Percentiles rank a stretch among this genome's conserved stretches.
phyloP scores from a whole-genome alignment of 2,888 invertebrate species.

The Drosophila diplacantha region DNA sequence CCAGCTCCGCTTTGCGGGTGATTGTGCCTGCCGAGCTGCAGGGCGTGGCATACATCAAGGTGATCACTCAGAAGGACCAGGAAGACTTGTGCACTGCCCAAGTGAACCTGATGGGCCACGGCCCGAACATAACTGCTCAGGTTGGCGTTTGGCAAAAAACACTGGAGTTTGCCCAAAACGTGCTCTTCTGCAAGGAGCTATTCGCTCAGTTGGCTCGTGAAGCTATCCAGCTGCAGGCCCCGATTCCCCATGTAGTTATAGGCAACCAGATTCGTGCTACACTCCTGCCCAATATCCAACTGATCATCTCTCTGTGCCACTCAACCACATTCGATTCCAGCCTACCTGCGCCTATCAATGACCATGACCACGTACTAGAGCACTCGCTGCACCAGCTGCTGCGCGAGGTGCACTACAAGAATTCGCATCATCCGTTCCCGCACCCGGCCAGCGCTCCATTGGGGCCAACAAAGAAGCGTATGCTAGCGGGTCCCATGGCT shows the following conservation, averaged over 20 bases:
- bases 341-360: conserved; percentile 79
- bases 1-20: conserved; percentile 89
- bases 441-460: conserved; percentile 96
- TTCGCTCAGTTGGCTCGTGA: conserved; percentile 96
- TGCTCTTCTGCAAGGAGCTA: conserved; percentile 96
- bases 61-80: conserved; percentile 95
- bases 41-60: conserved; percentile 97
- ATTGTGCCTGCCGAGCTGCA: conserved; percentile 96
- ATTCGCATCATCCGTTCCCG: conserved; percentile 95
- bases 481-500: conserved; percentile 93
- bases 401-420: conserved; percentile 93
- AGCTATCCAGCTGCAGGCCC: conserved; percentile 94
- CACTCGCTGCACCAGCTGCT: conserved; percentile 96
- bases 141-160: conserved; percentile 93
- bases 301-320: conserved; percentile 94
- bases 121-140: conserved; percentile 83
- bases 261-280: conserved; percentile 98
- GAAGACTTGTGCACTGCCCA: conserved; percentile 92
- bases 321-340: conserved; percentile 82
- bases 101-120: conserved; percentile 87
- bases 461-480: conserved; percentile 93
- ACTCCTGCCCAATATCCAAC: conserved; percentile 93
- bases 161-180: conserved; percentile 97
- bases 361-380: conserved; percentile 97
- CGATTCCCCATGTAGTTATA: conserved; percentile 97